phyloP scores from a whole-genome alignment of 2,113 vertebrate species.

The Lota lota region DNA sequence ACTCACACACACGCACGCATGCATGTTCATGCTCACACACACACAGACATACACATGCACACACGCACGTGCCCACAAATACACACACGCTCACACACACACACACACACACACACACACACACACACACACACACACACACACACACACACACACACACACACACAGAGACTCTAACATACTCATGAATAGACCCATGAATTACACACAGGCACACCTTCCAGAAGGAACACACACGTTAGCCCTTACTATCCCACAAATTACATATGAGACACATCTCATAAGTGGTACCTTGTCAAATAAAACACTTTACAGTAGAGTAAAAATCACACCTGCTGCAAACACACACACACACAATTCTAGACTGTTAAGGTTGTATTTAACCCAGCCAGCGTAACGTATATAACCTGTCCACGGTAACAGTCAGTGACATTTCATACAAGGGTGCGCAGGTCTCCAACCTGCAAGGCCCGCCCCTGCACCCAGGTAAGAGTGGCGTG shows the following conservation, averaged over 20 bases:
- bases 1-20: neutral
- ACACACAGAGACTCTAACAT: no score
- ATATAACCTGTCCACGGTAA: slow-evolving; percentile 34
- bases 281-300: no score
- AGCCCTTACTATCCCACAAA: no score
- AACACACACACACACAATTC: neutral
- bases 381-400: slow-evolving; percentile 32
- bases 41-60: no score
- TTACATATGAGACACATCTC: no score
- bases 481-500: slow-evolving; percentile 32
- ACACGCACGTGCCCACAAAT: slow-evolving; percentile 11
- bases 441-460: slow-evolving; percentile 31
- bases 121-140: neutral
- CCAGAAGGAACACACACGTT: no score
- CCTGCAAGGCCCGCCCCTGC: slow-evolving; percentile 19
- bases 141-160: no score
- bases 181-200: no score
- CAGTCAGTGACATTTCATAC: slow-evolving; percentile 61
- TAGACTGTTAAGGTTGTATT: slow-evolving; percentile 17
- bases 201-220: no score
- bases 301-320: no score
- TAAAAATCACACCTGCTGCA: no score
- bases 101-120: neutral
- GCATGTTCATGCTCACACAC: neutral
- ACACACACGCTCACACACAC: neutral